Conservation (phyloP, 1,140 invertebrate species). For the Dendroctonus valens region DNA sequence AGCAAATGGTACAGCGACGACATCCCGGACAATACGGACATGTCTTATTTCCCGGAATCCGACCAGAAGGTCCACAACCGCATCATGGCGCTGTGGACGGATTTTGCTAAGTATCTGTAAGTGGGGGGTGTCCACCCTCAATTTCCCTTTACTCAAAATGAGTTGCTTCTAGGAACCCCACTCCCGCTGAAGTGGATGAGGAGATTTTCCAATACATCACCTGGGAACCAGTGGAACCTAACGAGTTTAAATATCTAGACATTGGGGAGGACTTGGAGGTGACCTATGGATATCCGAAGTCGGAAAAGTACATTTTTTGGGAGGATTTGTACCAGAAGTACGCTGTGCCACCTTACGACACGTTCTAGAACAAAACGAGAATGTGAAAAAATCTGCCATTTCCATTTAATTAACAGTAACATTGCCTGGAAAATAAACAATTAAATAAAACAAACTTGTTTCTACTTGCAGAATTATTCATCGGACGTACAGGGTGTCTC, state of each 20-base stretch:
- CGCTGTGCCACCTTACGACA: conserved; percentile 15
- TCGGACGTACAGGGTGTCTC: too few species aligned
- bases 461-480: too few species aligned
- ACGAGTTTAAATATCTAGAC: conserved; percentile 25
- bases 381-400: too few species aligned
- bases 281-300: conserved; percentile 14
- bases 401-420: too few species aligned
- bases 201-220: conserved; percentile 15
- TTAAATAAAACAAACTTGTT: too few species aligned
- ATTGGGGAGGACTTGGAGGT: conserved; percentile 18
- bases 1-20: conserved; percentile 23
- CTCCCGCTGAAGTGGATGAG: conserved; percentile 8
- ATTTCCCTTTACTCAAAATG: background rate
- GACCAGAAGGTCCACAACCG: conserved; percentile 19
- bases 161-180: conserved; percentile 24
- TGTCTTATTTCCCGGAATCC: conserved; percentile 22
- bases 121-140: background rate
- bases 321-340: conserved; percentile 14
- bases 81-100: conserved; percentile 27
- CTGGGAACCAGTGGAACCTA: conserved; percentile 21
- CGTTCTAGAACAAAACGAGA: conserved; percentile 5
- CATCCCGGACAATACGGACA: conserved; percentile 28
- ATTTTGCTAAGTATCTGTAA: conserved; percentile 30
- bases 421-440: too few species aligned
- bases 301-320: conserved; percentile 20